Conservation (phyloP, 2,113 vertebrate genomes). For the Peromyscus polionotus region DNA sequence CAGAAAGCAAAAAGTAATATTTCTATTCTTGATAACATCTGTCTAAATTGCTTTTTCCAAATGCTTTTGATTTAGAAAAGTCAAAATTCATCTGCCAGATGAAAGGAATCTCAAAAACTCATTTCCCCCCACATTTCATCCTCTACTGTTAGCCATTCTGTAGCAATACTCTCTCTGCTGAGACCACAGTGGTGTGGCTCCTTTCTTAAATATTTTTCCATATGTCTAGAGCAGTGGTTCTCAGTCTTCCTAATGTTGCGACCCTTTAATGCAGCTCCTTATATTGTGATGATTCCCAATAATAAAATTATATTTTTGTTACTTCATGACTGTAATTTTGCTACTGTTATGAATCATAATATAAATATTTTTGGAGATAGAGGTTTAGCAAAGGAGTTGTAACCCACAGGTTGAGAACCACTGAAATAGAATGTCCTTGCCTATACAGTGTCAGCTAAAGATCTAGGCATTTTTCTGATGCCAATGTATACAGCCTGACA, state of each 20-base stretch:
- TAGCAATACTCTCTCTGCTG: not conserved
- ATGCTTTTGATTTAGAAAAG: constrained; percentile 5
- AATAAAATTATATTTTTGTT: not conserved
- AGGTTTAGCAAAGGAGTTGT: not conserved
- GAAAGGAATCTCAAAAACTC: not conserved
- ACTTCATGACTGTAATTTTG: not conserved
- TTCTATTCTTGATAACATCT: not conserved
- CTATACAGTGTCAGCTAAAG: not conserved
- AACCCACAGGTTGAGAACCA: not conserved
- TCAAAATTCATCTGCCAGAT: not conserved
- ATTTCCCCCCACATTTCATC: constrained; percentile 7
- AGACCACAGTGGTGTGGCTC: accelerated
- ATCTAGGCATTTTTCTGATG: not conserved
- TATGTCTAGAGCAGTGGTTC: not conserved
- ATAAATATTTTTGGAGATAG: not conserved
- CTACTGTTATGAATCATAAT: not conserved
- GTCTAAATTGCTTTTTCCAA: constrained; percentile 11
- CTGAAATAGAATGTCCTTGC: not conserved
- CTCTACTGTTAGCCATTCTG: not conserved
- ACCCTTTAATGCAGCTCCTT: not conserved
- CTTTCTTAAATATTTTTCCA: not conserved
- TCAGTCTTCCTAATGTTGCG: not conserved
- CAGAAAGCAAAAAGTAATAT: constrained; percentile 20
- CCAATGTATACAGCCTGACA: not conserved
- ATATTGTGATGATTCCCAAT: not conserved